Base-by-base conservation (phyloP, 2,797 vertebrate species). In the Myripristis murdjan region DNA sequence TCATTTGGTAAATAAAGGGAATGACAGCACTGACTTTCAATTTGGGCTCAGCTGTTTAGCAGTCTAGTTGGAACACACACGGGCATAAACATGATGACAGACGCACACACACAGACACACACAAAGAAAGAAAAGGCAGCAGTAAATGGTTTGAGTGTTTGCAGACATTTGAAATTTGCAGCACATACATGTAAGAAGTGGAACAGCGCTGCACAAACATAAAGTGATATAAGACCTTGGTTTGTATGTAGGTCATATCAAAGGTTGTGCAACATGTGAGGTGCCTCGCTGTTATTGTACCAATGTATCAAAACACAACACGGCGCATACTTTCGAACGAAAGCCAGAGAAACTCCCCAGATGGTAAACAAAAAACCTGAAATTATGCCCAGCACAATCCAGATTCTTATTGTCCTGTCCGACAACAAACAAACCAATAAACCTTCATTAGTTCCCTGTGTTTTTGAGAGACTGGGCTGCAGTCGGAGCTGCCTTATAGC, bases 1-100 rank as follows among this genome's bases (percentile, higher is more conserved):
- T 92, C 82, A 90, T 87, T 89, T 81, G 64, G 84, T 87, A 91
- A 92, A 92, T 87, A 91, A 77, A 86, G 82, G 67, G 83, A 91
- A 83, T 77, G 87, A 88, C 85, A 89, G 89, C 73, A n/a, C 80
- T 77, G 88, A 91, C 89, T 91, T 87, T 88, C 84, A 91, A 86
- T 90, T 91, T 88, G 83, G 86, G 80, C 90, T 92, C 89, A 92
- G 92, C 90, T 92, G 91, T 91, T 93, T 85, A 91, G 78, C 85
- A 87, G 85, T 87, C 85, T 65, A 78, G 76, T 73, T 87, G 82
- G 73, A 86, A 76, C 81, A 83, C 82, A 87, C 80, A 79, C 83
- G 87, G 81, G 73, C 49, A 57, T 31, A 63, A 70, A 67, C 70
- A 53, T 2, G 43, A 82, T 71, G 81, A 84, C 81, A 84, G 66